Conservation (phyloP, 2,888 invertebrate species). For the Stictocephala bisonia region DNA sequence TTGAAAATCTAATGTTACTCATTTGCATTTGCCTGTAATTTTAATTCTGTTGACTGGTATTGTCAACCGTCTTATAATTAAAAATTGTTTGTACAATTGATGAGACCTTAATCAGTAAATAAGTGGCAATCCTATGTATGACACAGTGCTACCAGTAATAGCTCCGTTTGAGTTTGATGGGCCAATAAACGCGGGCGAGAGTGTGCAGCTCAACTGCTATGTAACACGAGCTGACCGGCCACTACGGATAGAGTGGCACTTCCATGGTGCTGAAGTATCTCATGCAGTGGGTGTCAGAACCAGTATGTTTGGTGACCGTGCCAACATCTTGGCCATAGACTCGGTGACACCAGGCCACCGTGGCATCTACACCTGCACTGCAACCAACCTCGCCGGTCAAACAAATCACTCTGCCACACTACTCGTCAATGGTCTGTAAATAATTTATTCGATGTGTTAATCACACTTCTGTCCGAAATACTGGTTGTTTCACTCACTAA, state of each 20-base stretch:
- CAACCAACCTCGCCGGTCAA: conserved; percentile 71
- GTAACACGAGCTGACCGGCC: conserved; percentile 62
- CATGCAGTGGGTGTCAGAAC: conserved; percentile 60
- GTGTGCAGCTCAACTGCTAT: conserved; percentile 61
- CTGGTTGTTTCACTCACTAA: too few relatives aligned
- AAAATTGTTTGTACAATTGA: too few relatives aligned
- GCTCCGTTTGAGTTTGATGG: conserved; percentile 61
- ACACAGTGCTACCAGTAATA: conserved; percentile 59
- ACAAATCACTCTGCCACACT: conserved; percentile 76
- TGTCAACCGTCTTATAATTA: too few relatives aligned
- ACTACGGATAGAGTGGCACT: conserved; percentile 63
- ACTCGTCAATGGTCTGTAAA: conserved; percentile 74
- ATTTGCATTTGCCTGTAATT: too few relatives aligned
- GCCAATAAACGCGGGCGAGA: conserved; percentile 59
- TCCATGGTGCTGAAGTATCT: conserved; percentile 68
- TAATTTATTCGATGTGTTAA: too few relatives aligned
- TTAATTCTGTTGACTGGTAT: too few relatives aligned
- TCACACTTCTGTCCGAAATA: too few relatives aligned
- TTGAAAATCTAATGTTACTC: too few relatives aligned
- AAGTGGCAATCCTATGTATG: too few relatives aligned
- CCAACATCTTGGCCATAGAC: conserved; percentile 60
- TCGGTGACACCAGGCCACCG: conserved; percentile 60
- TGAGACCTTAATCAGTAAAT: too few relatives aligned
- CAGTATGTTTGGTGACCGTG: conserved; percentile 59
- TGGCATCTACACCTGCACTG: conserved; percentile 64